phyloP scores from a whole-genome alignment of 2,888 invertebrate genomes.

The Osmoderma eremita region DNA sequence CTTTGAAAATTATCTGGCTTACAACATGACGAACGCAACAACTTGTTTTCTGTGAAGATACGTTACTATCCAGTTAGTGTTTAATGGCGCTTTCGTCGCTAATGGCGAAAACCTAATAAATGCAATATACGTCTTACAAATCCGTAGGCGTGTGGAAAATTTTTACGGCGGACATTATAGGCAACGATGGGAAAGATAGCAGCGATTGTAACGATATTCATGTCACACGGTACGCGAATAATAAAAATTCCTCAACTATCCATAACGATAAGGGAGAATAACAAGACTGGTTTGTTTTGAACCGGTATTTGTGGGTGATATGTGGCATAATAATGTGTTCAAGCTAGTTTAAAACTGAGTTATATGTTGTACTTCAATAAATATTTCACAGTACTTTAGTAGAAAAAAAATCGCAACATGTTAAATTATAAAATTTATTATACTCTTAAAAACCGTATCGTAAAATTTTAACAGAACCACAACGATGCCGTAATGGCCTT shows the following conservation, averaged over 20 bases:
- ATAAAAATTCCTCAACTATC: constrained; percentile 24
- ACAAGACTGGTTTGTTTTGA: constrained; percentile 21
- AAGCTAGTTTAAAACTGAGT: not conserved
- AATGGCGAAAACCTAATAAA: constrained; percentile 25
- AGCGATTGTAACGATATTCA: constrained; percentile 15
- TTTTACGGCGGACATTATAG: not conserved
- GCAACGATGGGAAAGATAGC: not conserved
- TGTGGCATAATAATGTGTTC: not conserved
- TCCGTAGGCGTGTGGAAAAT: constrained; percentile 8
- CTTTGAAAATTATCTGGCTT: constrained; percentile 26
- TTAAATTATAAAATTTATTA: too few relatives aligned
- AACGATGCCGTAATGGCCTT: too few relatives aligned
- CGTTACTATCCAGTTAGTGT: constrained; percentile 14
- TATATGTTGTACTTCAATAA: not conserved
- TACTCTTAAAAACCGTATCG: too few relatives aligned
- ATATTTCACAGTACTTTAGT: too few relatives aligned
- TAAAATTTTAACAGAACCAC: too few relatives aligned
- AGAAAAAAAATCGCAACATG: too few relatives aligned
- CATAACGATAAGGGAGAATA: constrained; percentile 17
- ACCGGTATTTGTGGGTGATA: constrained; percentile 6
- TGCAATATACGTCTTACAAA: constrained; percentile 3
- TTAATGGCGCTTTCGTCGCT: constrained; percentile 12
- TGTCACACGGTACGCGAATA: constrained; percentile 28
- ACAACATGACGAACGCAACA: constrained; percentile 5
- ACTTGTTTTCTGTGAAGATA: constrained; percentile 25